Base-by-base conservation (phyloP, 2,113 vertebrate species). In the Agelaius tricolor region DNA sequence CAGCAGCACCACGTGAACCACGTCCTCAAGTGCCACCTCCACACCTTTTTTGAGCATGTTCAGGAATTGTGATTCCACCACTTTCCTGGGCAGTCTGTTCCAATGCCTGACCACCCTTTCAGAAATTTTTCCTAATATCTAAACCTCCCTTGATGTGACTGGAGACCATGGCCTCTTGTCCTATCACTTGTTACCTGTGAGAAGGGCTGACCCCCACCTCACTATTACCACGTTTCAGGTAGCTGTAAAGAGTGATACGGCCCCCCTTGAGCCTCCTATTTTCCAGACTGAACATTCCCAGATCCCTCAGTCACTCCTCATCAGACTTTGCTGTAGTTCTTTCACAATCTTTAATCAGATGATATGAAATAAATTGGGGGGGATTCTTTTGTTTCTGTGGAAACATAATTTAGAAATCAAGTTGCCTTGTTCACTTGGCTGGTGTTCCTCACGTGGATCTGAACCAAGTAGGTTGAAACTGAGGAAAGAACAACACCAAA, bases 211-310 rank as follows among this genome's bases (percentile, higher is more conserved):
- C 10, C 8, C 28, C 21, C 26, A 43, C 31, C 26, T 55, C 30
- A 11, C 4, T 43, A 9, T 26, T 11, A 10, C 14, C 17, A 33
- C 0, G 0, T 69, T 47, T 76, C 47, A 62, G 26, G 41, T 12
- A 41, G 9, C 22, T 62, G 10, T 27, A 47, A 26, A 68, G 22
- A 54, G 20, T 17, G n/a, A 9, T 27, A 19, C 15, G 3, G 8
- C 11, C 20, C 9, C 9, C 11, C 43, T 22, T 13, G 17, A 83
- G 11, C n/a, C 24, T 90, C 8, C 47, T 35, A 27, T 69, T 31
- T 51, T 33, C 47, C 79, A 69, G 35, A 18, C 10, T 76, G 35
- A 69, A 33, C 22, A 33, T 37, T 7, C 15, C 21, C 41, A 69
- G 21, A 31, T 76, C 4, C 41, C 26, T 69, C 79, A 83, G 41